These are phyloP conservation scores for Danio rerio DNA, from an alignment of 2,113 vertebrate genomes.

Conservation along the genomic window GRCz12tu NC_133193.1:48839501-48840000, in stretches of 20 bases:
- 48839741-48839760: slow-evolving; percentile 78
- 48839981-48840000: slow-evolving; percentile 92
- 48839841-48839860: slow-evolving; percentile 93
- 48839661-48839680: no score
- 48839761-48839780: slow-evolving; percentile 91
- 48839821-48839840: slow-evolving; percentile 83
- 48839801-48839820: slow-evolving; percentile 93
- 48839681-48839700: no score
- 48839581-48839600: no score
- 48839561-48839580: no score
- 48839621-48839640: no score
- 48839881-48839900: slow-evolving; percentile 83
- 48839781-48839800: slow-evolving; percentile 94
- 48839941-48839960: slow-evolving; percentile 90
- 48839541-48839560: no score
- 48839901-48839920: slow-evolving; percentile 90
- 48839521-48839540: no score
- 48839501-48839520: no score
- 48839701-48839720: no score
- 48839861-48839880: slow-evolving; percentile 86
- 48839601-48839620: no score
- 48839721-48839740: neutral
- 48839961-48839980: slow-evolving; percentile 90
- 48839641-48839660: no score
- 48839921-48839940: slow-evolving; percentile 91